Evolutionary conservation across 2,888 invertebrate genomes (phyloP), one percentile per base, ranked within the genome.

Genomic region (Morpho helenor): DNA sequence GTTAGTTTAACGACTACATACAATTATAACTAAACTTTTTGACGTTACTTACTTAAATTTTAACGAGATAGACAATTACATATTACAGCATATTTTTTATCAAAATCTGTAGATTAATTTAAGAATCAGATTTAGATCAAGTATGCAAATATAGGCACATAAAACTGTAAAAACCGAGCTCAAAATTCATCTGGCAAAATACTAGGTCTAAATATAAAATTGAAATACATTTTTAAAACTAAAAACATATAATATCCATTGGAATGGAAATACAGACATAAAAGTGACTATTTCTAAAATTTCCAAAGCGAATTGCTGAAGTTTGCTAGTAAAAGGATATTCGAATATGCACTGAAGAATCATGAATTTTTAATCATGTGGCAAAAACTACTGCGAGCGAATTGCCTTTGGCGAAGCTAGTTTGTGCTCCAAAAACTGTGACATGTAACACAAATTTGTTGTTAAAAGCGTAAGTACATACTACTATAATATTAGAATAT

Each of bases 291-390:
- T 45, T n/a, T 50, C 46, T 50, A 50, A 56, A 57, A 56, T 47
- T 40, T 51, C 46, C 51, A 51, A 46, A 51, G 47, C 46, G 51
- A 51, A 57, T 57, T 46, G 56, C 9, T 51, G 40, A 55, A 54
- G 57, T 57, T 49, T 8, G 49, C 10, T 22, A 42, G 49, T 52
- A 44, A 49, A 45, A 53, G 49, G 49, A 49, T 49, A 49, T 53
- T 57, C 53, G 43, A 40, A 52, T 57, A 58, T 58, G 58, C 49
- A 52, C 56, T 40, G 46, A 43, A 56, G 47, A 59, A 48, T 54
- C 45, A 51, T 58, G 63, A 60, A 60, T 63, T 63, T 63, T 58
- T 53, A 60, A 63, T 60, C 49, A 58, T 42, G 56, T 60, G 47
- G 49, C 52, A 59, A 57, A 52, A 61, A 43, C 31, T 44, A n/a